Base-by-base conservation (phyloP, 1,140 invertebrate species). In the Medauroidea extradentata region DNA sequence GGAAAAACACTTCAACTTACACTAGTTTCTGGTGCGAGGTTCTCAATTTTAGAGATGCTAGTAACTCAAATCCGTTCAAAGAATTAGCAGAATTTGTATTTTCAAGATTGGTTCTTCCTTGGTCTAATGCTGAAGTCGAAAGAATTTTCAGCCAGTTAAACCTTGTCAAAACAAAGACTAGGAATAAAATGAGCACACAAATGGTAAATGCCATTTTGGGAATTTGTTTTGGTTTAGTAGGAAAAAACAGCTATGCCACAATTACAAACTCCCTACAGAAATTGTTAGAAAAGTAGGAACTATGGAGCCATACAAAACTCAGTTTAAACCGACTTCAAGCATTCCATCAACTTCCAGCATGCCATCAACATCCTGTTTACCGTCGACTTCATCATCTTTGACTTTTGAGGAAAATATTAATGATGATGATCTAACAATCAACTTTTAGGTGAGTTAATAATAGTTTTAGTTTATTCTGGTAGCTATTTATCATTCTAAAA, bases 1-100 rank as follows among this genome's bases (percentile, higher is more conserved):
- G 58, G 63, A 53, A 57, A 14, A 44, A 63, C 18, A 60, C 41
- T 5, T 53, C 57, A 11, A 55, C 64, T 34, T 63, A 63, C 8
- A 48, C 65, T 19, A 23, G 56, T 39, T 71, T 73, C 62, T 72
- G 68, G 70, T 44, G n/a, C 11, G 65, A 71, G 62, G 65, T 71
- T 44, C 27, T 19, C 24, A 48, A 62, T 13, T 69, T 71, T 50
- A 62, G 53, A 62, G 60, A 74, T 66, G 64, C 69, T 25, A 56
- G 52, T n/a, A 62, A 61, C 27, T 18, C 59, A 60, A 69, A 68
- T 66, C 62, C 63, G 3, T 46, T 46, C 43, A 46, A 46, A 46
- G 43, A 46, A 46, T 23, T 46, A 19, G 43, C 43, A 16, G 43
- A 46, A 8, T 46, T 16, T 16, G 43, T 23, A 8, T 46, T 62